Conservation (phyloP, 2,888 invertebrate genomes). For the Dynastes grantii region DNA sequence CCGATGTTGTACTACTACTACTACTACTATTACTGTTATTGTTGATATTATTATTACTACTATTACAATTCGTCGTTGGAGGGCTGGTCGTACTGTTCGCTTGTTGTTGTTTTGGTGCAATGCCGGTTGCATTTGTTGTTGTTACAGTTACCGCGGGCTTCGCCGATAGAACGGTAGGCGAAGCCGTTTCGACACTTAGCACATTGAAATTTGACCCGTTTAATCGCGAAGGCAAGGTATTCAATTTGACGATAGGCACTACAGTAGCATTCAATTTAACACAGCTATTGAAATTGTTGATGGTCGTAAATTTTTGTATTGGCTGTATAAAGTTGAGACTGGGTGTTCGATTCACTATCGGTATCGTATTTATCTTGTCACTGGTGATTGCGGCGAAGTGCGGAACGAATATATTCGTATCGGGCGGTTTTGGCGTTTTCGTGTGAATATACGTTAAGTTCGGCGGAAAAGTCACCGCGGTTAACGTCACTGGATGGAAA, state of each 20-base stretch:
- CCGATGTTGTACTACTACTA: constrained; percentile 44
- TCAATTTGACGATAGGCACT: constrained; percentile 70
- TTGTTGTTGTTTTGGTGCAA: constrained; percentile 50
- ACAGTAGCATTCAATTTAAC: constrained; percentile 70
- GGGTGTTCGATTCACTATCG: constrained; percentile 66
- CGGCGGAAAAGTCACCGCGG: constrained; percentile 66
- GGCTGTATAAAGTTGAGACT: constrained; percentile 68
- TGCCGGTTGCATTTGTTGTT: constrained; percentile 50
- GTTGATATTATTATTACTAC: constrained; percentile 40
- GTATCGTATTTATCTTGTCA: constrained; percentile 66
- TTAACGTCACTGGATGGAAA: constrained; percentile 67
- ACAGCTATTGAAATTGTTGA: constrained; percentile 66
- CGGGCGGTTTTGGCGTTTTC: constrained; percentile 68
- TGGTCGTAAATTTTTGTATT: constrained; percentile 65
- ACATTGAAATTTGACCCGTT: constrained; percentile 61
- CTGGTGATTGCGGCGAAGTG: constrained; percentile 66
- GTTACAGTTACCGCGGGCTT: constrained; percentile 59
- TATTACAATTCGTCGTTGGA: constrained; percentile 16
- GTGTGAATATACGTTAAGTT: constrained; percentile 69
- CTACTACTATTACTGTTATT: constrained; percentile 15
- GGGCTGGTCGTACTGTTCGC: constrained; percentile 60
- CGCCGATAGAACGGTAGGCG: constrained; percentile 67
- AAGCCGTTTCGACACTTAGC: constrained; percentile 67
- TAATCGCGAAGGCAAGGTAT: constrained; percentile 66
- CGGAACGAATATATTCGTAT: constrained; percentile 66